Evolutionary conservation across 2,113 vertebrate genomes (phyloP), one percentile per base, ranked within the genome.

Genomic region (Rissa tridactyla): DNA sequence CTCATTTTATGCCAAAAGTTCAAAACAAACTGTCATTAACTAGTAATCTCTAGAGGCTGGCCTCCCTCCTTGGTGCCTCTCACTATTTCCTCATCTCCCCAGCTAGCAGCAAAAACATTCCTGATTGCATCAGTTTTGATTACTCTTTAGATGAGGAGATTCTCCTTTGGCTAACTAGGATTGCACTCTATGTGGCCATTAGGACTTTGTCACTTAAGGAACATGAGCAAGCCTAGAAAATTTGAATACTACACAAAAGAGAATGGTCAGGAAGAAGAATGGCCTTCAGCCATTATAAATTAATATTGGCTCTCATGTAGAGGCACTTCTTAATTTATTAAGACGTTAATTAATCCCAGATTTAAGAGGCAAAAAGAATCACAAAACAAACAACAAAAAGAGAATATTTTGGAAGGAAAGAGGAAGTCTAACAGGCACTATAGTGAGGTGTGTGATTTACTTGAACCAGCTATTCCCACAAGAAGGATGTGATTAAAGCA

Each of bases 41-140:
- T 88, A 93, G 85, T 87, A 86, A 97, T 81, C 84, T 72, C 62
- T 65, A 69, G 42, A 93, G 40, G 40, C 44, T 44, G 42, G 23
- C 44, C 47, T 82, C 66, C 51, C 40, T 93, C 51, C 58, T 94
- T 84, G 46, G 64, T 96, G 69, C 94, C 87, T 95, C 91, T 95
- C 72, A 20, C 66, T 92, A 80, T 95, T 96, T 95, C 82, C 73
- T 96, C 86, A 96, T 94, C 49, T 78, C 19, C 8, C 18, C 58
- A 73, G 51, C 64, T 91, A 94, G 62, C 55, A 77, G 92, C 66
- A 96, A 94, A 92, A 96, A 79, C 88, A 93, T 65, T 71, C 64
- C 36, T 1, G 42, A 94, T 96, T 96, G 77, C 94, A 88, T 97
- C 94, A 97, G 73, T n/a, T 96, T 77, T 84, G 86, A 95, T 94